Percentiles rank a stretch among this genome's conserved stretches.
These are phyloP conservation scores for Mizuhopecten yessoensis DNA, from an alignment of 1,140 invertebrate species.

Conservation along the genomic window DNA sequence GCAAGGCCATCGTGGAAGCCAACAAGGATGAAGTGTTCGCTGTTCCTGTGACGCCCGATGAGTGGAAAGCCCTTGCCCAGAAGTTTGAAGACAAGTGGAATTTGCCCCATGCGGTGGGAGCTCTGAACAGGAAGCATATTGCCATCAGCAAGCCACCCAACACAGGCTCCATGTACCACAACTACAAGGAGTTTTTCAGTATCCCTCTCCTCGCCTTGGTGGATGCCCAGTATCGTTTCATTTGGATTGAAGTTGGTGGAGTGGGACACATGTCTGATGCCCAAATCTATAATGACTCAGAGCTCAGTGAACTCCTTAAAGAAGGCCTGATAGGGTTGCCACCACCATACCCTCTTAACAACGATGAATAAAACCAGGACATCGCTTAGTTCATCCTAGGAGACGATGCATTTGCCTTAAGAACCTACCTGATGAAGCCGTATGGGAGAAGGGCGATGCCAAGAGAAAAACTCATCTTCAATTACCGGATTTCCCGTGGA, in stretches of 20 bases:
- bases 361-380: slow-evolving; percentile 49
- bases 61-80: slow-evolving; percentile 42
- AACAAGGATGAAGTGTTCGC: too few relatives aligned
- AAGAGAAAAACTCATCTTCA: too few relatives aligned
- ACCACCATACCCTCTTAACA: neutral
- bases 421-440: slow-evolving; percentile 55
- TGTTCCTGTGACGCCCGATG: too few relatives aligned
- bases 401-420: slow-evolving; percentile 76
- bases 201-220: slow-evolving; percentile 45
- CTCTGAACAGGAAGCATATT: slow-evolving; percentile 59
- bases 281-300: slow-evolving; percentile 54
- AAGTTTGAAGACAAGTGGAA: slow-evolving; percentile 58
- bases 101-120: slow-evolving; percentile 56
- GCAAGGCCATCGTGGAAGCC: too few relatives aligned
- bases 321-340: slow-evolving; percentile 30
- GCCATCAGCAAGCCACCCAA: slow-evolving; percentile 51
- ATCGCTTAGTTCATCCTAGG: slow-evolving; percentile 70
- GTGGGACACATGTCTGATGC: slow-evolving; percentile 55
- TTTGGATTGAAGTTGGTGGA: slow-evolving; percentile 52
- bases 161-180: slow-evolving; percentile 43
- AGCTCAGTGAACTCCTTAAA: slow-evolving; percentile 39
- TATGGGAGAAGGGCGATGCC: too few relatives aligned
- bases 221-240: slow-evolving; percentile 58
- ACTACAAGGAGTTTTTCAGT: slow-evolving; percentile 45
- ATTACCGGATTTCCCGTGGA: too few relatives aligned